Conservation (phyloP, 2,888 invertebrate species). For the Apodemia hepburni region DNA sequence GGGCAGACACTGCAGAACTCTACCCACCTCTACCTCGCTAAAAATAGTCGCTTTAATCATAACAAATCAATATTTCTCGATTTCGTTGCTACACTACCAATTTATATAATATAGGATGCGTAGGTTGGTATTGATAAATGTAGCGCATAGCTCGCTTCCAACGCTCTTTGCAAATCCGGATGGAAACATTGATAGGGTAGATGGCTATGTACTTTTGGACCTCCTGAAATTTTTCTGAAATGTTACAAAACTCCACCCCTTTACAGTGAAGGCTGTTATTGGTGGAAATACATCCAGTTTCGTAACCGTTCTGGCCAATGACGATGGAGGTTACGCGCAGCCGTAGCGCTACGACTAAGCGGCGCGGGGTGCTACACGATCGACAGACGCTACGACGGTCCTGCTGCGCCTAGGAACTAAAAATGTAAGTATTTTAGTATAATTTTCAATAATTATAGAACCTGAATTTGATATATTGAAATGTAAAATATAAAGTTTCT, state of each 20-base stretch:
- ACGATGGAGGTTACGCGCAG: slow-evolving; percentile 63
- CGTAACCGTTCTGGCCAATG: slow-evolving; percentile 60
- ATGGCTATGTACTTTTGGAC: slow-evolving; percentile 51
- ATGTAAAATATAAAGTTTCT: background rate
- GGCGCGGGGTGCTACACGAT: slow-evolving; percentile 66
- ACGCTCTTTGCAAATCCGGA: slow-evolving; percentile 39
- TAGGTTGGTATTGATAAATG: slow-evolving; percentile 6
- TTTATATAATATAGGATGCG: background rate
- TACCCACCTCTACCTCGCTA: too few relatives aligned
- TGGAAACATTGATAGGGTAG: slow-evolving; percentile 50
- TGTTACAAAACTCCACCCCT: slow-evolving; percentile 65
- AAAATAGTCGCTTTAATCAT: too few relatives aligned
- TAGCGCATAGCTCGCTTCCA: background rate
- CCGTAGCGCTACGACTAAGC: slow-evolving; percentile 57
- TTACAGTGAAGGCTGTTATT: slow-evolving; percentile 60
- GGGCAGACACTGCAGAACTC: too few relatives aligned
- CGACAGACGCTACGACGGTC: slow-evolving; percentile 69
- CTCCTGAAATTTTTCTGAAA: slow-evolving; percentile 76
- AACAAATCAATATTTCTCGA: too few relatives aligned
- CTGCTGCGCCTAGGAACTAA: slow-evolving; percentile 68
- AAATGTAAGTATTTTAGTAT: slow-evolving; percentile 48
- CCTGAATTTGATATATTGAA: background rate
- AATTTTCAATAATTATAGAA: slow-evolving; percentile 21
- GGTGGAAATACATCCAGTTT: slow-evolving; percentile 56
- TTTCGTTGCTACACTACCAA: background rate